These are phyloP conservation scores for Drosophila biarmipes DNA, from an alignment of 1,140 invertebrate species.

Conservation along the genomic window DNA sequence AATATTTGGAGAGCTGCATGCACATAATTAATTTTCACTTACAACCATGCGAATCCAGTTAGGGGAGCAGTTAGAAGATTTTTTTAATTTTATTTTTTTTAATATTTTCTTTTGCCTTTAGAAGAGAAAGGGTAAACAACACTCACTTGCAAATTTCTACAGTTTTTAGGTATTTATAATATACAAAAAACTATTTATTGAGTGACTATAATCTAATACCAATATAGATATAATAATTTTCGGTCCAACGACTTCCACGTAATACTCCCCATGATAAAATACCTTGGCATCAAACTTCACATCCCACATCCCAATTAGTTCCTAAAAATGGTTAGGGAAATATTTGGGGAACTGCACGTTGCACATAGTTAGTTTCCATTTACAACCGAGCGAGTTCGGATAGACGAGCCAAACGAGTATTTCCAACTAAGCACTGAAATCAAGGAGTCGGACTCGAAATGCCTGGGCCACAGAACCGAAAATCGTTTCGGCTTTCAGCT, in stretches of 20 bases:
- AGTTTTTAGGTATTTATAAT: no score
- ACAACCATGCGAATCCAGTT: no score
- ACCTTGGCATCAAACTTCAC: neutral
- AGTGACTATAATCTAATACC: no score
- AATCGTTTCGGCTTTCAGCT: slow-evolving; percentile 37
- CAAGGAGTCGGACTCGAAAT: slow-evolving; percentile 30
- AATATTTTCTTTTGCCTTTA: no score
- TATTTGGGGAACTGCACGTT: slow-evolving; percentile 13
- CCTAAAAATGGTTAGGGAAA: slow-evolving; percentile 2
- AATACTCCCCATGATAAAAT: neutral
- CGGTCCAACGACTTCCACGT: no score
- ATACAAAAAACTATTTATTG: no score
- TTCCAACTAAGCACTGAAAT: slow-evolving; percentile 30
- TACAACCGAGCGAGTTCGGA: slow-evolving; percentile 11
- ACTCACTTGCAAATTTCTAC: no score
- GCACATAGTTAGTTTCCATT: slow-evolving; percentile 51
- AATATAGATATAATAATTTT: no score
- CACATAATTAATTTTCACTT: neutral
- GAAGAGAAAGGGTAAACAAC: no score
- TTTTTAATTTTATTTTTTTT: no score
- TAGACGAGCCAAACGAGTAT: neutral
- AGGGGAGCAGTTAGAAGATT: no score
- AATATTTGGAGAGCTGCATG: no score
- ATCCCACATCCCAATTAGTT: neutral
- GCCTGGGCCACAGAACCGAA: slow-evolving; percentile 16